These are phyloP conservation scores for Heptranchias perlo DNA, from an alignment of 2,113 vertebrate species.

Conservation along the genomic window DNA sequence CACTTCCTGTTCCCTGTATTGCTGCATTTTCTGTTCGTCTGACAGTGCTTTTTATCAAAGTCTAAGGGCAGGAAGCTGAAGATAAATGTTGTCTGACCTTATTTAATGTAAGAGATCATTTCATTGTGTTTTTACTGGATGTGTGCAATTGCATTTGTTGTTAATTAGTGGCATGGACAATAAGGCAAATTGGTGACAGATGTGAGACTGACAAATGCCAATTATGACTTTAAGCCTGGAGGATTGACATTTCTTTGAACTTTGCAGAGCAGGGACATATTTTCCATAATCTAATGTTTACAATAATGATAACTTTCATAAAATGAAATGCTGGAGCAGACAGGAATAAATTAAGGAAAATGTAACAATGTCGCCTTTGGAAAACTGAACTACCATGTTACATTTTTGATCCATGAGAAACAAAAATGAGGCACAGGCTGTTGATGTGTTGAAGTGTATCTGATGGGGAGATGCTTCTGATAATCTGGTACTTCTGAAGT, in stretches of 20 bases:
- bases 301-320: constrained; percentile 8
- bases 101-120: constrained; percentile 28
- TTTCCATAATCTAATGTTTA: constrained; percentile 21
- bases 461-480: neutral
- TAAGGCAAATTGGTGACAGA: constrained; percentile 27
- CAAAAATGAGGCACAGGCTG: neutral
- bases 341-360: neutral
- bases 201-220: constrained; percentile 27
- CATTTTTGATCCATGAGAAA: neutral
- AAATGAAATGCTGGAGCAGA: neutral
- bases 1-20: neutral
- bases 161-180: constrained; percentile 24
- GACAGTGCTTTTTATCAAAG: neutral
- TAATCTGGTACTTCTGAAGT: neutral
- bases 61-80: constrained; percentile 31
- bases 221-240: constrained; percentile 20
- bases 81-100: constrained; percentile 35
- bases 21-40: neutral
- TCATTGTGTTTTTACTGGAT: constrained; percentile 35
- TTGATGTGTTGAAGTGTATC: neutral
- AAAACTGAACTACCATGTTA: neutral
- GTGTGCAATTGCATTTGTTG: constrained; percentile 36
- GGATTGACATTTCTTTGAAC: constrained; percentile 35
- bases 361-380: constrained; percentile 3
- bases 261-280: constrained; percentile 16